These are phyloP conservation scores for Panagrolaimus sp. DNA, from an alignment of 1,140 invertebrate species.

Conservation along the genomic window DNA sequence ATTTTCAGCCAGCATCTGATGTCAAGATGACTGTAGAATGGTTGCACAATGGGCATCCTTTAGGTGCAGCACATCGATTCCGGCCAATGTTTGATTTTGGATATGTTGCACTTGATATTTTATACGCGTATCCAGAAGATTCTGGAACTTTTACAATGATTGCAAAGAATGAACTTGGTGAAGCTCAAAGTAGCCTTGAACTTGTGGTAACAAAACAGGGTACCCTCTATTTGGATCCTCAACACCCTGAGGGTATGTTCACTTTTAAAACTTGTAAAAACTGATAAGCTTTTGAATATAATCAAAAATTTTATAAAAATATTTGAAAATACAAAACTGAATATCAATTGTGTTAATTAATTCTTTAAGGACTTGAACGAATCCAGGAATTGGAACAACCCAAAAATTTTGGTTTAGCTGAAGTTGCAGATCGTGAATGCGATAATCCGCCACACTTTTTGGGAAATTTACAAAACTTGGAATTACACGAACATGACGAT, in stretches of 20 bases:
- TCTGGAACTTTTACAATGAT: constrained; percentile 56
- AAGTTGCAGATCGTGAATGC: constrained; percentile 45
- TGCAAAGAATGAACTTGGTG: constrained; percentile 54
- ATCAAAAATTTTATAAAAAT: no score
- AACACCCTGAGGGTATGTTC: constrained; percentile 81
- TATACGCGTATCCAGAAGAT: constrained; percentile 57
- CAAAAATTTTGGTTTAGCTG: constrained; percentile 10
- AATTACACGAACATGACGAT: constrained; percentile 46
- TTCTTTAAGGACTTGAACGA: constrained; percentile 71
- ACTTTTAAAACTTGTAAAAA: background rate
- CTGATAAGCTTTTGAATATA: no score
- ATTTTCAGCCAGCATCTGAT: constrained; percentile 63
- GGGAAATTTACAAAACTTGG: constrained; percentile 45
- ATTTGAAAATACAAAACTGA: no score
- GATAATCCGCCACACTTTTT: constrained; percentile 55
- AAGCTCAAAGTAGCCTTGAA: constrained; percentile 48
- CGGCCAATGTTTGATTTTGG: constrained; percentile 87
- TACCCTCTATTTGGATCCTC: constrained; percentile 84
- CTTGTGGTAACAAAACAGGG: constrained; percentile 65
- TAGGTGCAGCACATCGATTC: constrained; percentile 73
- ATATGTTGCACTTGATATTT: constrained; percentile 67
- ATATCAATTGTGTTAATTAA: background rate
- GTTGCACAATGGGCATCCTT: constrained; percentile 58
- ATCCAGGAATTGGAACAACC: constrained; percentile 80
- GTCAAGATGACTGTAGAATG: constrained; percentile 67